Evolutionary conservation across 1,140 invertebrate genomes (phyloP), one percentile per base, ranked within the genome.

Genomic region (Cephus cinctus): DNA sequence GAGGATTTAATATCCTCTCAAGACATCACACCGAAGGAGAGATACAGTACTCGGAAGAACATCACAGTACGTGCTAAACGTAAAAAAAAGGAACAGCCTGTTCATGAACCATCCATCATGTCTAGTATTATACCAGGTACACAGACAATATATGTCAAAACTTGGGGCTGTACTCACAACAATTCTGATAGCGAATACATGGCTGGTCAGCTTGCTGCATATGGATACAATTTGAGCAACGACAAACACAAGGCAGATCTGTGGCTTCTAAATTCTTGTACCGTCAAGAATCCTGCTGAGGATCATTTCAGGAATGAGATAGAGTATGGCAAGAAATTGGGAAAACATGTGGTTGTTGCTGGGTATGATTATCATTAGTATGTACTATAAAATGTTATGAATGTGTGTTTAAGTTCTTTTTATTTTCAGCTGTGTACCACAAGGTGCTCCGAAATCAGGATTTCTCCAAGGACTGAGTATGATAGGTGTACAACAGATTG

Each of bases 141-240:
- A 1, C 92, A 96, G 68, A 90, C 81, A 50, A 85, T 98, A 36
- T 98, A 89, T 72, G 81, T 98, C 0, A 96, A 96, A 76, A 98
- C 96, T 38, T 98, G 96, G 96, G 96, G 96, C 9, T 98, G 96
- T 74, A 89, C 94, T 3, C 96, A 98, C 71, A 98, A 98, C 69
- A 96, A 84, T 66, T 96, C 92, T 0, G 96, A 98, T 67, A 90
- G 90, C 8, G 94, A 96, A 80, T 98, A 98, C 64, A 99, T 99
- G 96, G 92, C 93, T 25, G 96, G 96, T 1, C 85, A 96, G 52
- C 72, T 98, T 34, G 86, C 89, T 14, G 79, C 86, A 0, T 92
- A 89, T 70, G 96, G 95, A 0, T 98, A 96, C 70, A 83, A 80
- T 48, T 79, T 98, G 12, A 92, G 88, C 61, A 84, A 93, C 43